Percentiles rank a stretch among this genome's conserved stretches.
Evolutionary conservation across 2,888 invertebrate species (phyloP).

Genomic region (Drosophila atripex): DNA sequence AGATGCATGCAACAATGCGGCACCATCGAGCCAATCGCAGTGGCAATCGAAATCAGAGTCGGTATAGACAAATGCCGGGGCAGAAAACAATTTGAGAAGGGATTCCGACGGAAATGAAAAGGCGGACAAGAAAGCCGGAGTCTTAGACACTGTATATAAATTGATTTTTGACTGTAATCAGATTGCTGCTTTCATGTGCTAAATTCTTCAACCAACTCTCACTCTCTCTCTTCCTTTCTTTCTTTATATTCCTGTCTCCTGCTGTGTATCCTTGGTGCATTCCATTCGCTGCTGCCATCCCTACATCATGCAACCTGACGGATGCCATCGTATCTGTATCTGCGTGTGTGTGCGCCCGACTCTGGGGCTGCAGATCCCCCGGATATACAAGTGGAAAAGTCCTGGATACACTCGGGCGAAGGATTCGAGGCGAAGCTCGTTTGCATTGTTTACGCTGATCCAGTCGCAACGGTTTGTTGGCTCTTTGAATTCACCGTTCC

Average conservation of each 20-base stretch:
- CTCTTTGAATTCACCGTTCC: constrained; percentile 54
- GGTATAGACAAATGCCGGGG: constrained; percentile 24
- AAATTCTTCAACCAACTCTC: constrained; percentile 26
- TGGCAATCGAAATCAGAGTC: constrained; percentile 10
- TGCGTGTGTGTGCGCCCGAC: constrained; percentile 13
- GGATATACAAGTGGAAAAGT: constrained; percentile 88
- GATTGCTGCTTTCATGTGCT: constrained; percentile 49
- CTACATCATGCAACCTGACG: constrained; percentile 32
- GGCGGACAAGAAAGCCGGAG: constrained; percentile 20
- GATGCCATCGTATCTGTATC: constrained; percentile 28
- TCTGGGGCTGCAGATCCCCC: constrained; percentile 86
- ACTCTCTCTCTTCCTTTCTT: constrained; percentile 8
- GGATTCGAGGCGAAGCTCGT: constrained; percentile 88
- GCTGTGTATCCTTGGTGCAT: constrained; percentile 3
- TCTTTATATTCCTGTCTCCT: constrained; percentile 8
- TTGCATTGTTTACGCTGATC: constrained; percentile 88
- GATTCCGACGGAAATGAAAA: constrained; percentile 8
- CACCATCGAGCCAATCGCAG: constrained; percentile 8
- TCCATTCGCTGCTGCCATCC: constrained; percentile 9
- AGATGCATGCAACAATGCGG: constrained; percentile 48
- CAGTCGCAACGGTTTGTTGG: constrained; percentile 87
- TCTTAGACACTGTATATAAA: constrained; percentile 51
- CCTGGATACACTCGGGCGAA: constrained; percentile 89
- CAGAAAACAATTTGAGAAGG: constrained; percentile 32
- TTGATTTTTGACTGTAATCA: constrained; percentile 61